Percentiles rank a stretch among this genome's conserved stretches.
Conservation (phyloP, 1,140 invertebrate genomes). For the Musca vetustissima region DNA sequence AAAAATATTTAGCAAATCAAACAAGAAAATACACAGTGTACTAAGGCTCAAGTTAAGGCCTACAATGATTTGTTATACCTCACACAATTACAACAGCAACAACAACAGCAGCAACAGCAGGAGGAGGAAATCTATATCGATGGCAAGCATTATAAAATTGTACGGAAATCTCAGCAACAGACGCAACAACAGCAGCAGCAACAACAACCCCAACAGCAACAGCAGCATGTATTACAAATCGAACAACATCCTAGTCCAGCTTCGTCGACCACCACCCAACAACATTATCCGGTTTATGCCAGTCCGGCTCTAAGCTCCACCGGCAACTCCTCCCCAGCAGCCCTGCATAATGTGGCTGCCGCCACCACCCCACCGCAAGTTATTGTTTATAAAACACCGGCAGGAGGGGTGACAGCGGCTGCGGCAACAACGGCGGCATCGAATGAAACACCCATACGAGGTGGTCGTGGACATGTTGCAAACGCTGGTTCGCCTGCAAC, state of each 20-base stretch:
- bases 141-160: conserved; percentile 35
- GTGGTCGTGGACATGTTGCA: conserved; percentile 36
- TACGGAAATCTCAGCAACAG: conserved; percentile 24
- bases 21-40: conserved; percentile 47
- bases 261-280: conserved; percentile 27
- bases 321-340: conserved; percentile 42
- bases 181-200: conserved; percentile 17
- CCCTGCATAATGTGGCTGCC: conserved; percentile 46
- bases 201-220: conserved; percentile 29
- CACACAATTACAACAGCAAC: conserved; percentile 48
- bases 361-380: conserved; percentile 46
- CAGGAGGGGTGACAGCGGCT: too few species aligned
- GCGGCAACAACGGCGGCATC: conserved; percentile 22
- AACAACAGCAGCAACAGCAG: conserved; percentile 33
- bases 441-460: conserved; percentile 36
- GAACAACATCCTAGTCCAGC: conserved; percentile 44
- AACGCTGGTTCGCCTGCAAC: conserved; percentile 46
- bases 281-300: conserved; percentile 45
- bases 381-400: conserved; percentile 52
- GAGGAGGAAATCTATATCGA: conserved; percentile 25
- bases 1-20: conserved; percentile 46
- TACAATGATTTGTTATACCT: conserved; percentile 53
- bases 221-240: conserved; percentile 40
- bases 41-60: conserved; percentile 47
- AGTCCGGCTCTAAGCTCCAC: conserved; percentile 49